phyloP scores from a whole-genome alignment of 1,140 invertebrate species.

The Atta colombica region DNA sequence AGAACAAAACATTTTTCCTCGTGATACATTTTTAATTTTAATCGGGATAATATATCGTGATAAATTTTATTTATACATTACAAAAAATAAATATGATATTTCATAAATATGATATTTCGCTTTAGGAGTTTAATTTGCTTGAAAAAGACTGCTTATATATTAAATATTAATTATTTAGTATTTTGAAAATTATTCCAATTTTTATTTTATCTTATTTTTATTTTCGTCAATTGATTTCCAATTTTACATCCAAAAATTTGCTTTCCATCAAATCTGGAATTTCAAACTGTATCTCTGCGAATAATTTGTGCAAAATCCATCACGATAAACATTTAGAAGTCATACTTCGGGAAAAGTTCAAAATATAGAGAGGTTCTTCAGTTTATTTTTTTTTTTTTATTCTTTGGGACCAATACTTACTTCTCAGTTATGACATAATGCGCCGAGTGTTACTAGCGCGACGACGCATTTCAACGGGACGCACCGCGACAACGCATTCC shows the following conservation, averaged over 20 bases:
- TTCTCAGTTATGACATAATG: slow-evolving; percentile 69
- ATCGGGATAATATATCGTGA: neutral
- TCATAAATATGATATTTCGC: neutral
- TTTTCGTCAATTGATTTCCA: neutral
- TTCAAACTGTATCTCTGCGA: neutral
- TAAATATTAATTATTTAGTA: neutral
- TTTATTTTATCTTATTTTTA: neutral
- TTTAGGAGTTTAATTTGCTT: neutral
- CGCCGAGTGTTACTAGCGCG: slow-evolving; percentile 13
- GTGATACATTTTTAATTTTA: no score
- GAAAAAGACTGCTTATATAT: neutral
- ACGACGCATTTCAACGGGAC: slow-evolving; percentile 27
- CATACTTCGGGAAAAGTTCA: neutral
- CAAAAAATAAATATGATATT: neutral
- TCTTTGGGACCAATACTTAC: neutral
- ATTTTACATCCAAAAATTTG: neutral
- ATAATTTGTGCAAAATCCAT: neutral
- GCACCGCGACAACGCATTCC: slow-evolving; percentile 75
- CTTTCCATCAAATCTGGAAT: neutral
- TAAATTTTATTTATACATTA: neutral
- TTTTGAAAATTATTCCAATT: neutral
- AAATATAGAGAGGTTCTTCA: neutral
- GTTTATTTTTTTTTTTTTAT: neutral
- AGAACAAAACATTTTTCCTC: no score
- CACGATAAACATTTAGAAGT: neutral